Base-by-base conservation (phyloP, 1,140 invertebrate species). In the Melipona quadrifasciata region DNA sequence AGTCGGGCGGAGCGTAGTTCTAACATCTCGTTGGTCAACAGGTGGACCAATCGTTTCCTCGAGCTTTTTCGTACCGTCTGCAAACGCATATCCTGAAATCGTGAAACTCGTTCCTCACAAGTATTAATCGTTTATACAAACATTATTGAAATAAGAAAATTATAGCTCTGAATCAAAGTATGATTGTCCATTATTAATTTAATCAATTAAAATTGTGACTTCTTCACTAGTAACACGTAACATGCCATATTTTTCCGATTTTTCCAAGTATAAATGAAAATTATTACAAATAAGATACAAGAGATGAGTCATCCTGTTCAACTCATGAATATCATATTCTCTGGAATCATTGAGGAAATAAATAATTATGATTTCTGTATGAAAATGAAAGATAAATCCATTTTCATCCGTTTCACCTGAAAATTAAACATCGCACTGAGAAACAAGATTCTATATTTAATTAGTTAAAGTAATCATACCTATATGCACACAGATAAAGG, bases 1-100 rank as follows among this genome's bases (percentile, higher is more conserved):
- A 2, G n/a, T 57, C 82, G 77, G 88, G 89, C 86, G 88, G 89
- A 82, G 88, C 88, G n/a, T 81, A 11, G 8, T 2, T 64, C 19
- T 72, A 72, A 57, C 78, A 10, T 75, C 79, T 64, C 61, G 89
- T 90, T 90, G 89, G 89, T 53, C 57, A 80, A 86, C 84, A 87
- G 65, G 65, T 61, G 77, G 78, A 85, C 86, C 89, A 87, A 89
- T 89, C 74, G 79, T 72, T 78, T 73, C 76, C 21, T 64, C 57
- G 21, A 39, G 77, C 76, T 90, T 90, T 80, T 71, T 75, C 68
- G 27, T 82, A 64, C 72, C 80, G 68, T 86, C 51, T 34, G 70
- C 24, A 70, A 34, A 31, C 47, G 34, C 68, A 79, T 53, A 76
- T 61, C 53, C 65, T 71, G 57, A 39, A 70, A 72, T 78, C 68